A percentile compares a stretch with the other conserved stretches of the same genome.
Conservation (phyloP, 2,113 vertebrate genomes). For the Oreamnos americanus region DNA sequence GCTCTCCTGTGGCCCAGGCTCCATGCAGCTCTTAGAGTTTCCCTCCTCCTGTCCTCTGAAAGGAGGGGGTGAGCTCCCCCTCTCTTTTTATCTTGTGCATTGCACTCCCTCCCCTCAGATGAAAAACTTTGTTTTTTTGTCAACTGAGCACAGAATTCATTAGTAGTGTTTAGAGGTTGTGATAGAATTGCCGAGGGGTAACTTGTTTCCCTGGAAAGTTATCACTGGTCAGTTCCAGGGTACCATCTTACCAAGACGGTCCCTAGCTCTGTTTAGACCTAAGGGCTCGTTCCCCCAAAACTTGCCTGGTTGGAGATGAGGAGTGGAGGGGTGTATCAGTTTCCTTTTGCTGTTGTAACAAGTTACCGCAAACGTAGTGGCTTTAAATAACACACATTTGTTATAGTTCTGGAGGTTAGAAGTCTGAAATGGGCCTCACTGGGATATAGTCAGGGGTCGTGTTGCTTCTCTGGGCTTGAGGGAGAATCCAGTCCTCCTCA, state of each 20-base stretch:
- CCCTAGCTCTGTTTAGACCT: not conserved
- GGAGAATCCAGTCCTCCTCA: fast-evolving
- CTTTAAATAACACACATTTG: not conserved
- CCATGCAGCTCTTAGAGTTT: not conserved
- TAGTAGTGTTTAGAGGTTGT: not conserved
- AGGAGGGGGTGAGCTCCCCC: not conserved
- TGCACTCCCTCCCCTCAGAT: not conserved
- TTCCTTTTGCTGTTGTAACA: not conserved
- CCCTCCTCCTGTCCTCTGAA: not conserved
- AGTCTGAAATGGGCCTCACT: not conserved
- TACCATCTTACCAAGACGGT: not conserved
- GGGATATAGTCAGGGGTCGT: not conserved
- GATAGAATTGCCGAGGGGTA: not conserved
- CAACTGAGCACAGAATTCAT: not conserved
- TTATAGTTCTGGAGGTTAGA: not conserved
- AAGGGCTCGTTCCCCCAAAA: not conserved
- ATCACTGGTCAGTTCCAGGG: not conserved
- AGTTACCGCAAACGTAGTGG: not conserved
- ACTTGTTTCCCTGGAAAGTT: not conserved
- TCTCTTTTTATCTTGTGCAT: not conserved
- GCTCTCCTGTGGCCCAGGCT: not conserved
- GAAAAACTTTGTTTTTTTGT: not conserved
- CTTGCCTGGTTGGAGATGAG: no score
- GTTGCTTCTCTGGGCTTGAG: not conserved
- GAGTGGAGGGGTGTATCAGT: fast-evolving